A percentile compares a stretch with the other conserved stretches of the same genome.
phyloP scores from a whole-genome alignment of 2,113 vertebrate species.

The Eleginops maclovinus region DNA sequence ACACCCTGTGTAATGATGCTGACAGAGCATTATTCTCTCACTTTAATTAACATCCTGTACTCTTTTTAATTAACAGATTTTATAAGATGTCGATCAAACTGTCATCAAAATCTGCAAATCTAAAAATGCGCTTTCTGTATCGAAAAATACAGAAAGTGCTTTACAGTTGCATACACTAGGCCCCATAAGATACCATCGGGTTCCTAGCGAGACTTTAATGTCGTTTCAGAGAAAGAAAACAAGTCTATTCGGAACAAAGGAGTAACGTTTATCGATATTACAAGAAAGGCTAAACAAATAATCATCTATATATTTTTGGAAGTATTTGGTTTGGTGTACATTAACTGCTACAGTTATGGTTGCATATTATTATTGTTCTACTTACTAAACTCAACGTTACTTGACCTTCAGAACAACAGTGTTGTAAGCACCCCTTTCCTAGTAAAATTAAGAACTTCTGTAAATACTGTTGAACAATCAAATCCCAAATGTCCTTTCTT shows the following conservation, averaged over 20 bases:
- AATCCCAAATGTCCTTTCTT: too few relatives aligned
- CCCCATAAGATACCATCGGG: neutral
- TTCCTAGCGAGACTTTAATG: neutral
- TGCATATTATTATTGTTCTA: too few relatives aligned
- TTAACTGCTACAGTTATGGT: too few relatives aligned
- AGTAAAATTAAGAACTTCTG: too few relatives aligned
- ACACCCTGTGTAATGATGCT: constrained; percentile 36
- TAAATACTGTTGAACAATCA: too few relatives aligned
- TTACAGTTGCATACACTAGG: neutral
- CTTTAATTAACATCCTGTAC: constrained; percentile 10
- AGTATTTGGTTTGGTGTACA: too few relatives aligned
- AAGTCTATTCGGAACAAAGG: neutral
- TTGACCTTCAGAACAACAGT: too few relatives aligned
- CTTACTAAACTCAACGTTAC: too few relatives aligned
- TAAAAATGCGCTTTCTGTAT: neutral
- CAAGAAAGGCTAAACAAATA: too few relatives aligned
- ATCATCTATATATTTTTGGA: too few relatives aligned
- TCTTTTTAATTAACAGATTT: neutral
- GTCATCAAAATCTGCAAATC: neutral
- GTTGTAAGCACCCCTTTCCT: too few relatives aligned
- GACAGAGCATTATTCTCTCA: constrained; percentile 5
- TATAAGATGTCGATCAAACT: constrained; percentile 4
- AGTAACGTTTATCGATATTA: too few relatives aligned
- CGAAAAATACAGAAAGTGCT: neutral
- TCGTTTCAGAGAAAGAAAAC: neutral